Percentiles rank a stretch among this genome's conserved stretches.
Conservation (phyloP, 2,797 vertebrate species). For the Paguma larvata region DNA sequence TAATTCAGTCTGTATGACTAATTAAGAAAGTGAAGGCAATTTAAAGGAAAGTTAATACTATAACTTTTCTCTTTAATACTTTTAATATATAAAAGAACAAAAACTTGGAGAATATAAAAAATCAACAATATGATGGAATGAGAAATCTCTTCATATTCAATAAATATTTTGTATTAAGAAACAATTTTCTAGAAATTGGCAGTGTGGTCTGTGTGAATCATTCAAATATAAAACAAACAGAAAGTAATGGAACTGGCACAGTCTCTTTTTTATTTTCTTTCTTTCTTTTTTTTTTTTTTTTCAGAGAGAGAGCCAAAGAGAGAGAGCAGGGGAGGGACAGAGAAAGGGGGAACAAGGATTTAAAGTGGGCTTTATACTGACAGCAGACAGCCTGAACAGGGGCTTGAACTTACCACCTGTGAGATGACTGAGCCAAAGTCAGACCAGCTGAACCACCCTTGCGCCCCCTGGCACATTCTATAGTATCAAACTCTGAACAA, state of each 20-base stretch:
- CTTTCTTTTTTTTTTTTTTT: too few relatives aligned
- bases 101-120: conserved; percentile 16
- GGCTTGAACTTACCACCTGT: too few relatives aligned
- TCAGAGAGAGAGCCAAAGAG: too few relatives aligned
- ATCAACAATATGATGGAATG: background rate
- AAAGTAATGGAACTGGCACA: background rate
- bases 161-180: background rate
- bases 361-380: too few relatives aligned
- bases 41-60: conserved; percentile 76
- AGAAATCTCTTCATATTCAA: background rate
- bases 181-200: background rate
- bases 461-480: background rate
- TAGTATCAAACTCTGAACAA: background rate
- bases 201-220: background rate
- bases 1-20: conserved; percentile 80
- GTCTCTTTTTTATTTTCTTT: too few relatives aligned
- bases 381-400: too few relatives aligned
- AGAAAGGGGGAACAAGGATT: too few relatives aligned
- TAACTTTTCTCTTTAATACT: conserved; percentile 60
- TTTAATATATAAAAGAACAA: conserved; percentile 43
- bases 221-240: conserved; percentile 22
- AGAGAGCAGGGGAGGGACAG: too few relatives aligned
- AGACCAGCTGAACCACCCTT: too few relatives aligned
- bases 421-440: too few relatives aligned
- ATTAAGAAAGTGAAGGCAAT: conserved; percentile 78